Evolutionary conservation across 2,797 vertebrate species (phyloP).

Genomic region (Notolepis coatsorum): DNA sequence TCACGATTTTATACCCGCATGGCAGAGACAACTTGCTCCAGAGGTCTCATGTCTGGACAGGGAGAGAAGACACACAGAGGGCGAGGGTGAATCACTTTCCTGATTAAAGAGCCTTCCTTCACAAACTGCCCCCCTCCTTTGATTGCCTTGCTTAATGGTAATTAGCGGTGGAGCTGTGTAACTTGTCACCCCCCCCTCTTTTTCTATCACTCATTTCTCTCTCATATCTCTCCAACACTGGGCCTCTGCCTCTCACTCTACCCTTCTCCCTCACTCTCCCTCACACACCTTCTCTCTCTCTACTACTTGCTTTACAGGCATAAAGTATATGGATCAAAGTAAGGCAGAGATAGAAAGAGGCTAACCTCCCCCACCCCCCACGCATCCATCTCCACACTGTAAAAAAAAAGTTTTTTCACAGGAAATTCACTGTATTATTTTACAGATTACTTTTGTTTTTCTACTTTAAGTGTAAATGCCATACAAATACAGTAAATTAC

Average conservation of each 20-base stretch:
- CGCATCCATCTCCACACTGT: slow-evolving; percentile 36
- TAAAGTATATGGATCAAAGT: too few species aligned
- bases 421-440: too few species aligned
- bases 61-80: slow-evolving; percentile 18
- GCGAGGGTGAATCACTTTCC: slow-evolving; percentile 28
- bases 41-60: slow-evolving; percentile 7
- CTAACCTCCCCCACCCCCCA: slow-evolving; percentile 35
- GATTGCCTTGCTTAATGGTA: slow-evolving; percentile 44
- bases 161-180: slow-evolving; percentile 34
- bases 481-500: too few species aligned
- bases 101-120: slow-evolving; percentile 44
- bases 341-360: too few species aligned
- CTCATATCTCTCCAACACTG: not conserved
- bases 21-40: not conserved
- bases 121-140: slow-evolving; percentile 13
- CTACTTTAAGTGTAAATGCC: too few species aligned
- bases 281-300: not conserved
- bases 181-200: not conserved
- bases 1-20: too few species aligned
- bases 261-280: not conserved
- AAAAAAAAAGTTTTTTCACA: too few species aligned
- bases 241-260: not conserved
- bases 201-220: not conserved
- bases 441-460: slow-evolving; percentile 9
- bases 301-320: too few species aligned